Conservation (phyloP, 2,797 vertebrate genomes). For the Calcarius lapponicus region DNA sequence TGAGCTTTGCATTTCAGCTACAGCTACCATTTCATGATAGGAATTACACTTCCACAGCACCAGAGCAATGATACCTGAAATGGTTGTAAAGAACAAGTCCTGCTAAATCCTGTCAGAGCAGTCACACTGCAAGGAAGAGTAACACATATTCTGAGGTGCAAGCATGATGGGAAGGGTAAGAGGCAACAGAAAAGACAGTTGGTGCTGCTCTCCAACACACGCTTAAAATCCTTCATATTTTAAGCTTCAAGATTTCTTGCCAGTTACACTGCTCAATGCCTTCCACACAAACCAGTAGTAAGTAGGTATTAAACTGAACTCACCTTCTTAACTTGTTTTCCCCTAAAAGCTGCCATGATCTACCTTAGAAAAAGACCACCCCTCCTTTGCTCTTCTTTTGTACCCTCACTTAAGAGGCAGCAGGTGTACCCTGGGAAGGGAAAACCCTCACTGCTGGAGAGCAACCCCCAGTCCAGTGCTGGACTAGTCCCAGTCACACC, state of each 20-base stretch:
- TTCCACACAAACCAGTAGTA: background rate
- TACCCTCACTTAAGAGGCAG: background rate
- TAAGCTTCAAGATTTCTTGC: background rate
- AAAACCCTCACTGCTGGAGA: background rate
- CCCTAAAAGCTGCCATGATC: background rate
- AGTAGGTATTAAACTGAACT: background rate
- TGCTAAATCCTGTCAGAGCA: background rate
- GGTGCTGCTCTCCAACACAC: background rate
- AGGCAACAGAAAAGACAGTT: background rate
- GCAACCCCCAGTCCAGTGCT: background rate
- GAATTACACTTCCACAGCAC: background rate
- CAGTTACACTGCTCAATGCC: background rate
- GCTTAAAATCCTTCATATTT: background rate
- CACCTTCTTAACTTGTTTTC: background rate
- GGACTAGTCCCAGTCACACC: background rate
- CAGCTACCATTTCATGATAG: background rate
- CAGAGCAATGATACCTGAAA: fast-evolving
- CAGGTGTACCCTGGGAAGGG: background rate
- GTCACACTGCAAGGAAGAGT: background rate
- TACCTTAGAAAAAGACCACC: background rate
- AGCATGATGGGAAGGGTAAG: background rate
- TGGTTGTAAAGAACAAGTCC: fast-evolving
- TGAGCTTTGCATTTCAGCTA: background rate
- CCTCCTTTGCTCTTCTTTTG: background rate
- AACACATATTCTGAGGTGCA: background rate